These are phyloP conservation scores for Pipa parva DNA, from an alignment of 2,113 vertebrate genomes.

Conservation along the genomic window DNA sequence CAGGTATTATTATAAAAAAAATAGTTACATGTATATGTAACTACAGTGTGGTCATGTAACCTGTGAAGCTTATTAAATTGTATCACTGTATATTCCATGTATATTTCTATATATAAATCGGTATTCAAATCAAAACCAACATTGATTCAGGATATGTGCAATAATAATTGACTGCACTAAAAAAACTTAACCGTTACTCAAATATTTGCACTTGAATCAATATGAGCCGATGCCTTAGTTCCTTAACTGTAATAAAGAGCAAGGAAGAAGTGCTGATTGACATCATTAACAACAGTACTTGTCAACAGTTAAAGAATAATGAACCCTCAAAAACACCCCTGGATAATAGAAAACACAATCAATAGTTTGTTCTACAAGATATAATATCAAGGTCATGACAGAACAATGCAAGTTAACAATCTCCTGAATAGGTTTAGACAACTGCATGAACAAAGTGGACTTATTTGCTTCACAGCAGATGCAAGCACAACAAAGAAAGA, in stretches of 20 bases:
- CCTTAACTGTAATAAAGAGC: not conserved
- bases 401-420: not conserved
- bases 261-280: not conserved
- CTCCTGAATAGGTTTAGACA: not conserved
- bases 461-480: not conserved
- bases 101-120: no score
- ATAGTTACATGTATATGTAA: no score
- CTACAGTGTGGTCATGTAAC: no score
- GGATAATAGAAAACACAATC: constrained; percentile 12
- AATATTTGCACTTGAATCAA: not conserved
- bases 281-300: not conserved
- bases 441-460: not conserved
- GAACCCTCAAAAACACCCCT: constrained; percentile 7
- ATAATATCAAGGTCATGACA: constrained; percentile 10
- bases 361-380: constrained; percentile 5
- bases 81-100: no score
- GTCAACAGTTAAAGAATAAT: not conserved
- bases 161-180: no score
- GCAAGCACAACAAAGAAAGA: not conserved
- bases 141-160: no score
- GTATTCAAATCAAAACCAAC: no score
- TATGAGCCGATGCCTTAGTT: not conserved
- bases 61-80: no score
- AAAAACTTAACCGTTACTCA: no score
- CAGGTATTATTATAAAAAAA: no score